Base-by-base conservation (phyloP, 2,113 vertebrate species). In the Scalopus aquaticus region DNA sequence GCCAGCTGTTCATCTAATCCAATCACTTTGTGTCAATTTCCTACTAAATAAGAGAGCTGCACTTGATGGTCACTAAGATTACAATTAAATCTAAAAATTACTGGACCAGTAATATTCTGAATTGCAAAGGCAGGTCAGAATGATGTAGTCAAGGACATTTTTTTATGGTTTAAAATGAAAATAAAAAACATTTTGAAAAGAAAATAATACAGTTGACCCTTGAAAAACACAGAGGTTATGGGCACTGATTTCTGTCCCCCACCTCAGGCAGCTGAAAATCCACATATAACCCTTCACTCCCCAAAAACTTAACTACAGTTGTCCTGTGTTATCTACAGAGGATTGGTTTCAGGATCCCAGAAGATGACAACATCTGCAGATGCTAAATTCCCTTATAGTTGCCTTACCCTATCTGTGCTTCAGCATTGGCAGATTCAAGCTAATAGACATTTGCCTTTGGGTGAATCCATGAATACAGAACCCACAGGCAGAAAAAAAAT, bases 21-120 rank as follows among this genome's bases (percentile, higher is more conserved):
- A 60, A 58, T 44, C 26, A 64, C 32, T 84, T 42, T 30, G 32
- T 26, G 80, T 78, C 84, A 30, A 37, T 78, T 89, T 90, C 87
- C 74, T 72, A 37, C 20, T 56, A 37, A 79, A 60, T 70, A 46
- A 70, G 26, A 62, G 17, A 44, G 28, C n/a, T 60, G 11, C 0
- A 2, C 42, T 60, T 49, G 39, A 82, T 28, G 32, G 46, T 67
- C 51, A 65, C 70, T 79, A 70, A 58, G 44, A 82, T 56, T 39
- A 88, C 28, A 65, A 89, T 54, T 82, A 86, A 70, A 22, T 79
- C 77, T 83, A 88, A 94, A 90, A 51, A 58, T 42, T 44, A 39
- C 17, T 37, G 6, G 69, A 84, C n/a, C 44, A 62, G 39, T 26
- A 37, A 51, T 60, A 60, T 85, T 58, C 81, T 85, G 51, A 86